Percentiles rank a stretch among this genome's conserved stretches.
These are phyloP conservation scores for Drosophila sturtevanti DNA, from an alignment of 1,140 invertebrate genomes.

Conservation along the genomic window DNA sequence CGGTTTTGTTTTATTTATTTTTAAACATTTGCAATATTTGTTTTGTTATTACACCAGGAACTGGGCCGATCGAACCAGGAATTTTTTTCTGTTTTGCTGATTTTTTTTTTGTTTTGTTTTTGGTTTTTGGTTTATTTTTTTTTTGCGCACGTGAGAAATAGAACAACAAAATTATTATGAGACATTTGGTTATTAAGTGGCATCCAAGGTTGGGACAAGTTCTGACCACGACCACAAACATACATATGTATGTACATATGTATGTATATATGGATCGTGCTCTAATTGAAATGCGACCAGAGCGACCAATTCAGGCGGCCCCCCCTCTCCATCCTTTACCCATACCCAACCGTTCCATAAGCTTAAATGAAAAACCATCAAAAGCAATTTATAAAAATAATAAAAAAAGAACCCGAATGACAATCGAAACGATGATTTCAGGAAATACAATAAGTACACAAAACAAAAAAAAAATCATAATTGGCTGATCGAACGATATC, in stretches of 20 bases:
- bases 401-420: slow-evolving; percentile 16
- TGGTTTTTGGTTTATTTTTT: slow-evolving; percentile 21
- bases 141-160: slow-evolving; percentile 60
- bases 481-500: background rate
- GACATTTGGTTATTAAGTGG: slow-evolving; percentile 33
- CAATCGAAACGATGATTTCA: slow-evolving; percentile 74
- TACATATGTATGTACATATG: background rate
- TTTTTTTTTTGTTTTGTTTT: slow-evolving; percentile 8
- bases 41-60: slow-evolving; percentile 27
- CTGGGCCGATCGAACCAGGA: slow-evolving; percentile 19
- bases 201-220: slow-evolving; percentile 31
- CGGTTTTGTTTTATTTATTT: slow-evolving; percentile 18
- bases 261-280: slow-evolving; percentile 9
- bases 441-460: slow-evolving; percentile 52
- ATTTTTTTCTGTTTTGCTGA: slow-evolving; percentile 10
- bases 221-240: background rate
- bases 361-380: slow-evolving; percentile 76
- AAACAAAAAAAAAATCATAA: background rate
- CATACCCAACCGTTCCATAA: slow-evolving; percentile 29
- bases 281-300: slow-evolving; percentile 51
- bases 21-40: slow-evolving; percentile 16
- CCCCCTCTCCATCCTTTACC: background rate
- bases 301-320: slow-evolving; percentile 14
- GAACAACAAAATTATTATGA: slow-evolving; percentile 68
- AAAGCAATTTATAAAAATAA: slow-evolving; percentile 66